Evolutionary conservation across 53 echinoderm and acorn worm species (phyloP), one percentile per base, ranked within the genome.

Genomic region (Patiria pectinifera): DNA sequence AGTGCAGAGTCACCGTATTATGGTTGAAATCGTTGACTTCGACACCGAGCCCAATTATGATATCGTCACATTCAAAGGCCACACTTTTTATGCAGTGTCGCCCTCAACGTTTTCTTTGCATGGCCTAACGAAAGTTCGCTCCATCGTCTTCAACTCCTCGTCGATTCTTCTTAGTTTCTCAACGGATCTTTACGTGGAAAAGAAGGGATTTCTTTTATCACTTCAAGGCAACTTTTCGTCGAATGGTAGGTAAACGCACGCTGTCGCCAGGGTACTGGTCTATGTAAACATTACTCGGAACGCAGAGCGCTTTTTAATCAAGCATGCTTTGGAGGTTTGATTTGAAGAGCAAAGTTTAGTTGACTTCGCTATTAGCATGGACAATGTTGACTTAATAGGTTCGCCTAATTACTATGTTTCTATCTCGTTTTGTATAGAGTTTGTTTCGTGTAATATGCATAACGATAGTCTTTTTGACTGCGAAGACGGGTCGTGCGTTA

Each of bases 401-500:
- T 35, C 35, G 35, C 35, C 35, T 35, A 35, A 35, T 35, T 35
- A 35, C 35, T 35, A 35, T 35, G 35, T 35, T 35, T 35, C 35
- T 35, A 35, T 35, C 35, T 35, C 35, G 35, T 35, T 35, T 35
- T 35, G 35, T 35, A 1, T 35, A 35, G 35, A 35, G 35, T 3
- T 3, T 14, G 66, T 15, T 11, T 18, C 66, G 19, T 74, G 74
- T 74, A 74, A 74, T 74, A 21, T 24, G 22, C 3, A 78, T 24
- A 24, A 78, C 10, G 47, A 78, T 11, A 46, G 79, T 4, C 46
- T 78, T 12, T 78, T 89, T n/a, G 45, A 78, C 62, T 89, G 89
- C 61, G 79, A 76, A 43, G 45, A 78, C 61, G 89, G 89, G 16
- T 89, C 79, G 18, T 89, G 89, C n/a, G 45, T 89, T 11, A 59